These are phyloP conservation scores for Dallia pectoralis DNA, from an alignment of 2,797 vertebrate genomes.

Conservation along the genomic window DNA sequence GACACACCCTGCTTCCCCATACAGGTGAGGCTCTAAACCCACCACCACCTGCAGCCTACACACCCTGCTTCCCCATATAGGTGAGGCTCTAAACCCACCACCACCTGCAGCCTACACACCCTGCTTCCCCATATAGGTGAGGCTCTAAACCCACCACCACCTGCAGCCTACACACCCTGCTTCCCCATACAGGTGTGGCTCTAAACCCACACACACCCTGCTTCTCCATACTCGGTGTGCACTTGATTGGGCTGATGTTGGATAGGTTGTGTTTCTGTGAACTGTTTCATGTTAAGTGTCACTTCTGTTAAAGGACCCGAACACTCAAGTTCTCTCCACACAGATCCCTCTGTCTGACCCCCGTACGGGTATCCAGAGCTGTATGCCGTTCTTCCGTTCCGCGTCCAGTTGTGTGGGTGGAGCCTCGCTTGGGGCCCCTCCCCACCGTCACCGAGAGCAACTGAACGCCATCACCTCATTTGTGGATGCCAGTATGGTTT, in stretches of 20 bases:
- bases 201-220: not conserved
- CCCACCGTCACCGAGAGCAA: slow-evolving; percentile 70
- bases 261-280: too few relatives aligned
- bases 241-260: too few relatives aligned
- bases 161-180: not conserved
- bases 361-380: slow-evolving; percentile 71
- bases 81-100: too few relatives aligned
- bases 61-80: not conserved
- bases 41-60: too few relatives aligned
- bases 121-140: slow-evolving; percentile 36
- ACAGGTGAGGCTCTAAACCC: slow-evolving; percentile 70
- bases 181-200: slow-evolving; percentile 35
- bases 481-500: slow-evolving; percentile 80
- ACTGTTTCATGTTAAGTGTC: too few relatives aligned
- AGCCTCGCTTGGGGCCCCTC: slow-evolving; percentile 21
- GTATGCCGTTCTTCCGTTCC: slow-evolving; percentile 87
- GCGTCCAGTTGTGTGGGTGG: slow-evolving; percentile 75
- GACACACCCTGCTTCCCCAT: slow-evolving; percentile 63
- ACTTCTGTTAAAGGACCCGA: too few relatives aligned
- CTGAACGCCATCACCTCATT: slow-evolving; percentile 81
- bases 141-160: not conserved
- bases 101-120: too few relatives aligned
- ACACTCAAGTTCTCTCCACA: not conserved
- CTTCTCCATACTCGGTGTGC: not conserved
- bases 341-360: slow-evolving; percentile 79